A percentile compares a stretch with the other conserved stretches of the same genome.
Conservation (phyloP, 1,140 invertebrate species). For the Panulirus ornatus region DNA sequence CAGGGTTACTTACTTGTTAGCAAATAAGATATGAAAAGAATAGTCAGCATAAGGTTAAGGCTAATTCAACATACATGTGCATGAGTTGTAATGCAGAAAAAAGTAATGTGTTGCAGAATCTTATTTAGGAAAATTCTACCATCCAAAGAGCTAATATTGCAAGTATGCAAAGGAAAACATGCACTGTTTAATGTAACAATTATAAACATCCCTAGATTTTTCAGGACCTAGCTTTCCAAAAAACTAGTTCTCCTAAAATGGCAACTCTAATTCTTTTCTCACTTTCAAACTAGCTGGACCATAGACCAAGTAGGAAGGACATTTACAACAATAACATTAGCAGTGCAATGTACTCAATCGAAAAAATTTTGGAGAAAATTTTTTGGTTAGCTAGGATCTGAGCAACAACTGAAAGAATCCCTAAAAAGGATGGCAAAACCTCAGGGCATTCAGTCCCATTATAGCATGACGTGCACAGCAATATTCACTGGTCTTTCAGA, state of each 20-base stretch:
- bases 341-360: too few relatives aligned
- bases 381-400: too few relatives aligned
- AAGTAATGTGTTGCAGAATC: background rate
- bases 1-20: background rate
- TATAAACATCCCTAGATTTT: too few relatives aligned
- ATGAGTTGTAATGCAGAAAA: background rate
- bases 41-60: background rate
- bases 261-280: too few relatives aligned
- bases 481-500: background rate
- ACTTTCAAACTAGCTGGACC: too few relatives aligned
- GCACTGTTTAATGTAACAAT: background rate
- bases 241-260: too few relatives aligned
- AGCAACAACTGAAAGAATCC: too few relatives aligned
- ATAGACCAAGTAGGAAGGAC: too few relatives aligned
- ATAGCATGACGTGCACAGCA: background rate
- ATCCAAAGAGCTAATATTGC: background rate
- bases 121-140: too few relatives aligned
- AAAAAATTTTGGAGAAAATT: too few relatives aligned
- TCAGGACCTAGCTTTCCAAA: background rate
- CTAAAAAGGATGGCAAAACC: background rate
- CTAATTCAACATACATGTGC: background rate
- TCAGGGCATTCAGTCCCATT: background rate
- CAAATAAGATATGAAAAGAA: background rate
- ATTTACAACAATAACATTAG: too few relatives aligned
- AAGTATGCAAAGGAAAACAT: background rate